A percentile compares a stretch with the other conserved stretches of the same genome.
Evolutionary conservation across 2,888 invertebrate genomes (phyloP).

Genomic region (Neoascia interrupta): DNA sequence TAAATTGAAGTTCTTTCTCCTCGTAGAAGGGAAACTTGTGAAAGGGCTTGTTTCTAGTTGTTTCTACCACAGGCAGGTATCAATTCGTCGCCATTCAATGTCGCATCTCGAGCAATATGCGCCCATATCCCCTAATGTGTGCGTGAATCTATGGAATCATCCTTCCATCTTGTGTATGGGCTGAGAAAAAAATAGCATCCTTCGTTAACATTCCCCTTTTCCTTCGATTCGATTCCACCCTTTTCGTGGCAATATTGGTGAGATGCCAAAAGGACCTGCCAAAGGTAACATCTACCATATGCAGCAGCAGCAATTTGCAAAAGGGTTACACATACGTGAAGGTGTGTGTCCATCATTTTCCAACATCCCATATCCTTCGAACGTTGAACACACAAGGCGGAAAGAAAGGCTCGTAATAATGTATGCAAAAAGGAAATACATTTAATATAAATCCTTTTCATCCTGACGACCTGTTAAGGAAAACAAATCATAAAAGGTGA

Average conservation of each 20-base stretch:
- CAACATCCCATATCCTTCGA: too few relatives aligned
- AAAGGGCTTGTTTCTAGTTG: conserved; percentile 21
- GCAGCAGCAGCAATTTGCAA: conserved; percentile 55
- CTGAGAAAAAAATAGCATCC: conserved; percentile 10
- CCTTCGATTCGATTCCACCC: conserved; percentile 19
- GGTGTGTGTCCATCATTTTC: too few relatives aligned
- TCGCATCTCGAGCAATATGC: background rate
- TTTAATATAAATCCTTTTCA: conserved; percentile 68
- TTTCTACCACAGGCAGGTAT: conserved; percentile 15
- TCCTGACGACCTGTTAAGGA: conserved; percentile 68
- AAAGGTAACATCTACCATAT: conserved; percentile 45
- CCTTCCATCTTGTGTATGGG: too few relatives aligned
- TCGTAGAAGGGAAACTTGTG: background rate
- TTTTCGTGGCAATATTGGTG: conserved; percentile 42
- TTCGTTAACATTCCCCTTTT: conserved; percentile 31
- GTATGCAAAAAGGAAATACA: conserved; percentile 67
- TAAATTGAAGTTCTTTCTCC: conserved; percentile 22
- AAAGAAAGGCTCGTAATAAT: conserved; percentile 54
- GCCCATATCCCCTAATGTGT: conserved; percentile 19
- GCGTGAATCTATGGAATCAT: conserved; percentile 46
- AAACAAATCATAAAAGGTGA: conserved; percentile 69
- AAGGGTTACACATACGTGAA: conserved; percentile 40
- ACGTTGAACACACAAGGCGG: too few relatives aligned
- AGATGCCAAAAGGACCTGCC: conserved; percentile 56
- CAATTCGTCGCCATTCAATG: too few relatives aligned